Evolutionary conservation across 2,113 vertebrate genomes (phyloP), one percentile per base, ranked within the genome.

Genomic region (Regulus satrapa): DNA sequence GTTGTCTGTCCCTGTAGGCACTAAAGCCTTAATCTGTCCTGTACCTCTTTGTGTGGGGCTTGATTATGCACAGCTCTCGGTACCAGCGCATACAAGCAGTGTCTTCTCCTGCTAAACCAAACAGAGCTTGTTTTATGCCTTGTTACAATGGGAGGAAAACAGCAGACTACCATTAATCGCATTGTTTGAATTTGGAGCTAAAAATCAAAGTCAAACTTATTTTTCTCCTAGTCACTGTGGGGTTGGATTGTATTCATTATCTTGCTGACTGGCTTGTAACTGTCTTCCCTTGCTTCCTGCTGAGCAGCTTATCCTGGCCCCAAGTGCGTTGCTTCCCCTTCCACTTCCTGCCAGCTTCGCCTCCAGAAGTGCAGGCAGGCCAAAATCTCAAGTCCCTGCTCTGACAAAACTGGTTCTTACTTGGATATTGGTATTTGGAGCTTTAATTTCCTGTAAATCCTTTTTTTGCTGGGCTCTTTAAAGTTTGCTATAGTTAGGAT

Each of bases 301-400:
- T 17, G 49, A 59, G 85, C 71, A 18, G 77, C 69, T 89, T 94
- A 79, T 89, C 92, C 94, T 1, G 0, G 75, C 71, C 78, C 1
- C 2, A 46, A 94, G 75, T 21, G 51, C 14, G 18, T 88, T 92
- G 79, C 95, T 97, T 96, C 96, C 92, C 51, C 54, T 96, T 97
- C 92, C 88, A 73, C 94, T 94, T 96, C 96, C 94, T 93, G 94
- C 64, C 92, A 87, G 69, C 81, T 74, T 94, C 1, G 0, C 82
- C 59, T 95, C 90, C 85, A 90, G 66, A 75, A 94, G 28, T 2
- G 3, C 74, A 82, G 62, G 62, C 74, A 43, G 40, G 85, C 74
- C 71, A 49, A 76, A 80, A 46, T 32, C 72, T 91, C 6, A 66
- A 92, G 68, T 81, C 26, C 18, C 23, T 74, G 34, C 87, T 24